These are phyloP conservation scores for Scrobipalpa costella DNA, from an alignment of 2,888 invertebrate genomes.

Conservation along the genomic window DNA sequence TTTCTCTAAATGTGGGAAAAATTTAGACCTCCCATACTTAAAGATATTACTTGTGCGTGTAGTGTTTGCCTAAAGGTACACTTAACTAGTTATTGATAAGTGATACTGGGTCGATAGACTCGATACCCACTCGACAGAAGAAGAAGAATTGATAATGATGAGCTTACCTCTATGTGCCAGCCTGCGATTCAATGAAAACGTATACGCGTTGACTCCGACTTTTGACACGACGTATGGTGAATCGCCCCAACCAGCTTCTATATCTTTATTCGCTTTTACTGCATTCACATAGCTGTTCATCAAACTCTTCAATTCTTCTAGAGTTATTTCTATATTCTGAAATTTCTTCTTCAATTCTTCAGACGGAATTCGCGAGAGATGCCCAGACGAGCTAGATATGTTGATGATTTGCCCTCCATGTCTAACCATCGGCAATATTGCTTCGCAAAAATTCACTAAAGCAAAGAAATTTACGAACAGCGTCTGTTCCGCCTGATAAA, in stretches of 20 bases:
- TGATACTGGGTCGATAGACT: no score
- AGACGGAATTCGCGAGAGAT: constrained; percentile 82
- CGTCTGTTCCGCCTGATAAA: constrained; percentile 60
- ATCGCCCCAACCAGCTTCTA: constrained; percentile 78
- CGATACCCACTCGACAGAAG: no score
- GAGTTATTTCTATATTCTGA: constrained; percentile 71
- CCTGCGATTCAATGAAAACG: constrained; percentile 83
- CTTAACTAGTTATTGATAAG: no score
- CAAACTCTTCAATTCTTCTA: constrained; percentile 77
- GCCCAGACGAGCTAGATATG: constrained; percentile 86
- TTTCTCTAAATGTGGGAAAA: no score
- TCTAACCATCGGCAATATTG: constrained; percentile 84
- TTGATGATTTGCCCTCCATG: constrained; percentile 87
- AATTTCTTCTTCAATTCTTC: constrained; percentile 73
- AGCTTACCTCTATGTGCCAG: constrained; percentile 54
- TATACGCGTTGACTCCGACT: constrained; percentile 86
- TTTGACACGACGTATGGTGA: constrained; percentile 87
- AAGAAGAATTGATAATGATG: no score
- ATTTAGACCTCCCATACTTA: no score
- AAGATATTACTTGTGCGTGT: no score
- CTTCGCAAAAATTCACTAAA: constrained; percentile 73
- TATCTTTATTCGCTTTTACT: constrained; percentile 56
- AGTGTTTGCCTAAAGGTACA: no score
- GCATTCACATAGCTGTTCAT: constrained; percentile 84
- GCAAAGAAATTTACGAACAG: constrained; percentile 63